These are phyloP conservation scores for Sylvia borin DNA, from an alignment of 2,797 vertebrate species.

Conservation along the genomic window DNA sequence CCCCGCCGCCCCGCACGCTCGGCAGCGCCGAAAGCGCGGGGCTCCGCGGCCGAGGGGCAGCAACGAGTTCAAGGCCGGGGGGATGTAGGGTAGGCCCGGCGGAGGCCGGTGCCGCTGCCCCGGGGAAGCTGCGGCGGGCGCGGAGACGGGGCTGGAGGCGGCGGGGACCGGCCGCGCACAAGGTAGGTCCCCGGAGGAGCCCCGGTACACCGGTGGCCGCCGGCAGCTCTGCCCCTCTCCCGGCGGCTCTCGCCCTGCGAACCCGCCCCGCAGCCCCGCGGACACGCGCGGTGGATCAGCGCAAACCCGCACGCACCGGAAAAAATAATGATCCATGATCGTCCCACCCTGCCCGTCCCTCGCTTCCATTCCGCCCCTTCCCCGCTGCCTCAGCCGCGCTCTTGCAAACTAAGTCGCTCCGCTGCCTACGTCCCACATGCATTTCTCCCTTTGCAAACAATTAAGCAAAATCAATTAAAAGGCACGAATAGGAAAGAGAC, in stretches of 20 bases:
- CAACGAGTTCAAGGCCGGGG: neutral
- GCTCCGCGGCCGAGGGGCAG: neutral
- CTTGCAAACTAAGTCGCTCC: conserved; percentile 47
- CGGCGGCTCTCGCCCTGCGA: neutral
- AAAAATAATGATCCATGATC: neutral
- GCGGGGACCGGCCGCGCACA: conserved; percentile 16
- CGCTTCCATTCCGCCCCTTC: conserved; percentile 62
- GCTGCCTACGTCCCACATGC: conserved; percentile 12
- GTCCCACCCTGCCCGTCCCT: conserved; percentile 55
- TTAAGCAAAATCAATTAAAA: conserved; percentile 64
- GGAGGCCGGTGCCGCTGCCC: neutral
- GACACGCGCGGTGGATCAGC: neutral
- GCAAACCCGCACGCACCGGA: conserved; percentile 17
- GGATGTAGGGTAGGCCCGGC: conserved; percentile 38
- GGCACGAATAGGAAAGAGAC: conserved; percentile 69
- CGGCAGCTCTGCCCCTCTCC: neutral
- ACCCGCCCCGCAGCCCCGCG: conserved; percentile 26
- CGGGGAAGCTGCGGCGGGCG: neutral
- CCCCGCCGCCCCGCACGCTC: neutral
- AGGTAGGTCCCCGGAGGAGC: conserved; percentile 40
- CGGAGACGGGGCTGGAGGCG: neutral
- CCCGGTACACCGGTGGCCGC: conserved; percentile 62
- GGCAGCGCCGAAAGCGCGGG: neutral
- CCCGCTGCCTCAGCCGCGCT: conserved; percentile 62
- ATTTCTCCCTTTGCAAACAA: conserved; percentile 75